Base-by-base conservation (phyloP, 2,888 invertebrate genomes). In the Hypercompe scribonia region DNA sequence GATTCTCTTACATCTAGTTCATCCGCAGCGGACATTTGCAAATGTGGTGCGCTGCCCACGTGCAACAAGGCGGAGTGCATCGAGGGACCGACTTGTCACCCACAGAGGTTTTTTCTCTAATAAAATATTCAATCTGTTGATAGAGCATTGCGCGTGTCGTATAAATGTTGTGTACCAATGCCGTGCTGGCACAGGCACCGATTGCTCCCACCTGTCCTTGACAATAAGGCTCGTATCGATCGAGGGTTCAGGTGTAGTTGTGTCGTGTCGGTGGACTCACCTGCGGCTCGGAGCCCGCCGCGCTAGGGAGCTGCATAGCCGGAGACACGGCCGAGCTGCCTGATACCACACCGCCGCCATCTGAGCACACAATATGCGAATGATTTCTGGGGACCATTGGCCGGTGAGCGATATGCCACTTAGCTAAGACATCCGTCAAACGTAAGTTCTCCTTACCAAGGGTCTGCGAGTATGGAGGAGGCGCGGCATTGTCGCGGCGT, bases 401-500 rank as follows among this genome's bases (percentile, higher is more conserved):
- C 11, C 54, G 54, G 13, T 58, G n/a, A 28, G 54, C 54, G n/a
- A n/a, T 58, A 13, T 28, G 7, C 13, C 54, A 58, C 54, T n/a
- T 10, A 58, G 50, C 50, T 50, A 10, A 10, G 50, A 24, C 24
- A 46, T 46, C 21, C 21, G 21, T 21, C 21, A 50, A 8, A 24
- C 2, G 24, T 50, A 3, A 24, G 50, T 50, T 24, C 18, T 31
- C 15, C 28, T 31, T 61, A 70, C 74, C 70, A 4, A 11, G 70
- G 4, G 74, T 31, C 36, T 70, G 76, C 4, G 76, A 72, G 76
- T 82, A 84, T 71, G 86, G 84, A 61, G 84, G 88, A 72, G 90
- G 89, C 73, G 90, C 87, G 78, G 90, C 87, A 72, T 76, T 71
- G 85, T 86, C 89, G 63, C 81, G 88, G 81, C 79, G 94, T 84